Percentiles rank a stretch among this genome's conserved stretches.
Evolutionary conservation across 2,113 vertebrate species (phyloP).

Genomic region (Vidua chalybeata): DNA sequence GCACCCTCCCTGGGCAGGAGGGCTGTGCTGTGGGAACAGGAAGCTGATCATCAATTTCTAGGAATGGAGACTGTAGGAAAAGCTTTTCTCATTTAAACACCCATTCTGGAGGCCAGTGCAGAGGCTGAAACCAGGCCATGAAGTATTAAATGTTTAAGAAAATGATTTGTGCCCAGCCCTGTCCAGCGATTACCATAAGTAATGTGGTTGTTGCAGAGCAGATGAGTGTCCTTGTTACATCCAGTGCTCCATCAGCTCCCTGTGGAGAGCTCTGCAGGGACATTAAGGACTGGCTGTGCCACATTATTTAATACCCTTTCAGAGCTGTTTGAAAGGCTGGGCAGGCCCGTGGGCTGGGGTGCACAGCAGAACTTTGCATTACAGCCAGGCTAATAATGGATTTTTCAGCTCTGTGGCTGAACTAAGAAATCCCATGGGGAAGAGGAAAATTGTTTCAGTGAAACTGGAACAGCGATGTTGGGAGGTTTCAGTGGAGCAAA

Average conservation of each 20-base stretch:
- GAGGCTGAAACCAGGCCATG: neutral
- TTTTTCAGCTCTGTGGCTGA: slow-evolving; percentile 49
- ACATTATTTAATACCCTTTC: neutral
- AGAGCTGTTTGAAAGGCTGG: neutral
- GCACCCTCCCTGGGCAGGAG: neutral
- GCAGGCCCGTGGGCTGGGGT: neutral
- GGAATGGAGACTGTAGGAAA: neutral
- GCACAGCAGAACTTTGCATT: neutral
- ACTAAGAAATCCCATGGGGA: slow-evolving; percentile 8
- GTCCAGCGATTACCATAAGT: neutral
- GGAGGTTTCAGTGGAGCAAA: neutral
- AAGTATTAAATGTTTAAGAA: neutral
- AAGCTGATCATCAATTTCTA: neutral
- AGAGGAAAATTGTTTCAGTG: slow-evolving; percentile 20
- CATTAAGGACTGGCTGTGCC: neutral
- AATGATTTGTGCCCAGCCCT: neutral
- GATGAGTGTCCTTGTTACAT: neutral
- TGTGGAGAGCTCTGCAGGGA: neutral
- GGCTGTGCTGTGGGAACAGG: neutral
- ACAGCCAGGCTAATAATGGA: slow-evolving; percentile 45
- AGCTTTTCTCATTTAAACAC: neutral
- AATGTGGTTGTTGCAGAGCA: neutral
- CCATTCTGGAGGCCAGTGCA: neutral
- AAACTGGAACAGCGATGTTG: neutral
- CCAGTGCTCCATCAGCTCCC: neutral